A percentile compares a stretch with the other conserved stretches of the same genome.
Conservation (phyloP, 2,888 invertebrate genomes). For the Allygus modestus region DNA sequence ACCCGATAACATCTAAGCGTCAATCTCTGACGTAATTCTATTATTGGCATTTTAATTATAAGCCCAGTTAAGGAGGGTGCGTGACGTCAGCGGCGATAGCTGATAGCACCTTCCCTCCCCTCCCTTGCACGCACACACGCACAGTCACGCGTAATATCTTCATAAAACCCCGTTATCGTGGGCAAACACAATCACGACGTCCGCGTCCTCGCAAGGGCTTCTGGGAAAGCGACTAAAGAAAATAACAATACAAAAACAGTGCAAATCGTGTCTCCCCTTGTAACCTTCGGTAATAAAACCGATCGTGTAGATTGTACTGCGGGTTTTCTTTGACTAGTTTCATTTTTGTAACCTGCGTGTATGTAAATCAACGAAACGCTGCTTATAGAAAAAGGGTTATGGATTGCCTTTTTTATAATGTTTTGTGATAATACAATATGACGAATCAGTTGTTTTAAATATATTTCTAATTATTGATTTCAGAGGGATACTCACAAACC, state of each 20-base stretch:
- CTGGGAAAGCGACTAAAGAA: not conserved
- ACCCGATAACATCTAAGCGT: conserved; percentile 48
- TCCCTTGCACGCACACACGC: not conserved
- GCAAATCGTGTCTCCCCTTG: conserved; percentile 15
- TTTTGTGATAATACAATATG: not conserved
- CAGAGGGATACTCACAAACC: no score
- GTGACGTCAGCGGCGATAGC: conserved; percentile 50
- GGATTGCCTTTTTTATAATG: not conserved
- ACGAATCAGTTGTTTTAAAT: no score
- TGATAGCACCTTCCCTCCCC: conserved; percentile 31
- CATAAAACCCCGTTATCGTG: conserved; percentile 19
- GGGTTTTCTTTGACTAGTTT: conserved; percentile 3
- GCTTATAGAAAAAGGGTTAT: no score
- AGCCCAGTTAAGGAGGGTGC: conserved; percentile 50
- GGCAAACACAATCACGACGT: conserved; percentile 5
- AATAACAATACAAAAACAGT: not conserved
- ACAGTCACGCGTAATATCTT: conserved; percentile 32
- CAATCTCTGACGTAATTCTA: conserved; percentile 56
- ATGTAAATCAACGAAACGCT: not conserved
- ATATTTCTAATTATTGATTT: no score
- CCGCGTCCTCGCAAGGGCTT: no score
- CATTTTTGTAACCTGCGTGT: conserved; percentile 15
- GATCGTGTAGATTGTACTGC: conserved; percentile 18
- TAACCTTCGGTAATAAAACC: not conserved
- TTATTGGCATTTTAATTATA: conserved; percentile 63